A percentile compares a stretch with the other conserved stretches of the same genome.
phyloP scores from a whole-genome alignment of 2,888 invertebrate species.

The Sylvicola cinctus region DNA sequence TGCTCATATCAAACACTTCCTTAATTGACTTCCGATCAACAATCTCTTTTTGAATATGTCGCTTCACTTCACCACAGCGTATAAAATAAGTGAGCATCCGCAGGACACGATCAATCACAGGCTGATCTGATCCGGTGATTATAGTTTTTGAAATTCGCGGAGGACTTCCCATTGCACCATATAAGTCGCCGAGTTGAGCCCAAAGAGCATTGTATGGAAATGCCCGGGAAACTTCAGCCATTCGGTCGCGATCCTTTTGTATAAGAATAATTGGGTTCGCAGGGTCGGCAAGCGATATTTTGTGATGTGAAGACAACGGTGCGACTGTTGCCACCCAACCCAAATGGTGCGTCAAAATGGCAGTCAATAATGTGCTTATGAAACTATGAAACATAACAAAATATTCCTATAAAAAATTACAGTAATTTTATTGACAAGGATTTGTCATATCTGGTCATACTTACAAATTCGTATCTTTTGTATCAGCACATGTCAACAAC shows the following conservation, averaged over 20 bases:
- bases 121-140: constrained; percentile 41
- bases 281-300: constrained; percentile 16
- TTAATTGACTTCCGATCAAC: constrained; percentile 15
- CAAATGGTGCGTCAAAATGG: constrained; percentile 72
- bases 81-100: constrained; percentile 72
- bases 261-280: constrained; percentile 15
- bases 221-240: constrained; percentile 33
- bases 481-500: constrained; percentile 49
- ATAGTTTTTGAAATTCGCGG: constrained; percentile 60
- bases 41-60: constrained; percentile 27
- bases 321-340: constrained; percentile 74
- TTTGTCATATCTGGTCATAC: constrained; percentile 20
- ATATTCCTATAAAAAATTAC: no score
- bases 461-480: constrained; percentile 80
- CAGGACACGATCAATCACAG: constrained; percentile 47
- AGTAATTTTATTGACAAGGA: constrained; percentile 1
- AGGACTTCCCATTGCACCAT: constrained; percentile 66
- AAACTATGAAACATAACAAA: constrained; percentile 42
- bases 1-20: constrained; percentile 5
- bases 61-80: constrained; percentile 50
- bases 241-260: constrained; percentile 25
- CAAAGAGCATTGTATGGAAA: constrained; percentile 74
- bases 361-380: constrained; percentile 71
- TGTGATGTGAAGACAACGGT: constrained; percentile 16
- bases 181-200: constrained; percentile 74